These are phyloP conservation scores for Listrodromus nycthemerus DNA, from an alignment of 2,888 invertebrate species.

Conservation along the genomic window DNA sequence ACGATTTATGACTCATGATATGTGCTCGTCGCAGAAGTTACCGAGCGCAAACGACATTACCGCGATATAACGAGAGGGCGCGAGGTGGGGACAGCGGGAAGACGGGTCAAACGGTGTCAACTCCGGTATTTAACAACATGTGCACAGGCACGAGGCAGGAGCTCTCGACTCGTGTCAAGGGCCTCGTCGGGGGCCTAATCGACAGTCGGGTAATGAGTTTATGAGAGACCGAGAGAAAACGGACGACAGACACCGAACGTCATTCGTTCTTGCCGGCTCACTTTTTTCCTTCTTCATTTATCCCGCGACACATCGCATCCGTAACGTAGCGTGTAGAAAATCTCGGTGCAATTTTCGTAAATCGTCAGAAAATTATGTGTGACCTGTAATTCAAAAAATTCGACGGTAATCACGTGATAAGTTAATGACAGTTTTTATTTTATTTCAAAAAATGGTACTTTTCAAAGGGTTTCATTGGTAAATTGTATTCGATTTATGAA, in stretches of 20 bases:
- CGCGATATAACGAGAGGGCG: conserved; percentile 53
- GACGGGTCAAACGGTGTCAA: conserved; percentile 83
- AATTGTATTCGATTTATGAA: not conserved
- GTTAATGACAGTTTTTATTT: not conserved
- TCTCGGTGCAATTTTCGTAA: conserved; percentile 13
- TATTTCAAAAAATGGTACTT: not conserved
- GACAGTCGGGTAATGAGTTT: conserved; percentile 75
- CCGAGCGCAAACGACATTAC: conserved; percentile 40
- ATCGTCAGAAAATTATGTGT: no score
- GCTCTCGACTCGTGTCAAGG: conserved; percentile 77
- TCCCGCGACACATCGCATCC: no score
- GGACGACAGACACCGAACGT: conserved; percentile 67
- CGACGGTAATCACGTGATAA: not conserved
- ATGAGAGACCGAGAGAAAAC: conserved; percentile 67
- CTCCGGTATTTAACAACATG: conserved; percentile 82
- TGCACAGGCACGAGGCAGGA: conserved; percentile 68
- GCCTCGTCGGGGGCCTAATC: conserved; percentile 73
- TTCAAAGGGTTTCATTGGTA: not conserved
- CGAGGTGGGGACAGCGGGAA: conserved; percentile 75
- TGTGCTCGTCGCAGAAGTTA: conserved; percentile 61
- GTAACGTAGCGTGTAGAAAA: conserved; percentile 9
- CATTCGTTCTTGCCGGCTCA: conserved; percentile 49
- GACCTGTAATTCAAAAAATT: no score
- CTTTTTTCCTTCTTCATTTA: not conserved
- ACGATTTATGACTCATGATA: conserved; percentile 69